These are phyloP conservation scores for Sinocyclocheilus anshuiensis DNA, from an alignment of 2,113 vertebrate species.

Conservation along the genomic window DNA sequence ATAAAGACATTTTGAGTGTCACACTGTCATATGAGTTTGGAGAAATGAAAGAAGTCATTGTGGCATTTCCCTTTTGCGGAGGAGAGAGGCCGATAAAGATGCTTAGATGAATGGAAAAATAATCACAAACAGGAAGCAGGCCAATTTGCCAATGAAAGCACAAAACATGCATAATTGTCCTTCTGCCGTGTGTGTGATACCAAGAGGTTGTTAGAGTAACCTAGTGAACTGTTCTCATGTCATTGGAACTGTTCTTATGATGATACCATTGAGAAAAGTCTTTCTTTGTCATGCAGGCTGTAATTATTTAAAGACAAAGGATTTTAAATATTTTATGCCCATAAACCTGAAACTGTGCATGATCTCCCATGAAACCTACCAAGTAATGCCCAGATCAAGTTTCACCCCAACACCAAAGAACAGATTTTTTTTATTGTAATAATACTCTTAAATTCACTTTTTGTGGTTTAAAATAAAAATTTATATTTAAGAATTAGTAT, in stretches of 20 bases:
- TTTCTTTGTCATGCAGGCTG: not conserved
- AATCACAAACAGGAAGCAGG: not conserved
- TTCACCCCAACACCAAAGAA: not conserved
- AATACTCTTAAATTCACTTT: not conserved
- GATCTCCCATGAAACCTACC: not conserved
- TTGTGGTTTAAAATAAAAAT: not conserved
- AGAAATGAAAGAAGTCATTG: constrained; percentile 20
- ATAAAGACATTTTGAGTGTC: not conserved
- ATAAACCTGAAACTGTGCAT: constrained; percentile 1
- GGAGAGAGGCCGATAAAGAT: not conserved
- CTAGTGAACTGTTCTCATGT: not conserved
- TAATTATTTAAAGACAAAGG: constrained; percentile 5
- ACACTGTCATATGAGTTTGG: constrained; percentile 10
- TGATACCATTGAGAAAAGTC: constrained; percentile 6
- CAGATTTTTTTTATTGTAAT: too few species aligned
- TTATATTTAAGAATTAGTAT: not conserved
- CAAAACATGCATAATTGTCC: not conserved
- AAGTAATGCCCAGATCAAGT: not conserved
- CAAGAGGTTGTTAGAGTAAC: not conserved
- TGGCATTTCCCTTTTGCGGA: not conserved
- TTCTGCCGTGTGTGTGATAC: not conserved
- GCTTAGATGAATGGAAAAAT: constrained; percentile 22
- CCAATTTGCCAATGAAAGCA: not conserved
- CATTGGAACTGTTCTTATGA: not conserved
- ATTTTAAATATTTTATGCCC: not conserved